Percentiles rank a stretch among this genome's conserved stretches.
Evolutionary conservation across 2,113 vertebrate species (phyloP).

Genomic region (Sardina pilchardus): DNA sequence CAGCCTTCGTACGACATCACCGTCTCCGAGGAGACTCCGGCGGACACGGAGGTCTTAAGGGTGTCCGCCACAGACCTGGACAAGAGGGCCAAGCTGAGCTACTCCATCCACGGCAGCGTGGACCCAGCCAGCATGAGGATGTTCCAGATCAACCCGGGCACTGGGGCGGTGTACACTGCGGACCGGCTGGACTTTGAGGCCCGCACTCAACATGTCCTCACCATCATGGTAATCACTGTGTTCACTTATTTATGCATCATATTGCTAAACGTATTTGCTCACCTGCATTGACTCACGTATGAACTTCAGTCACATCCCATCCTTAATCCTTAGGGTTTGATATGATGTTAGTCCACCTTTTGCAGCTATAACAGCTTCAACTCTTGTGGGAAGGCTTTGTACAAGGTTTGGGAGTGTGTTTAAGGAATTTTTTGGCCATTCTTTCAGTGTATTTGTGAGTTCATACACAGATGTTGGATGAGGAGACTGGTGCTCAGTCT

Average conservation of each 20-base stretch:
- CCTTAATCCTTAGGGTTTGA: too few relatives aligned
- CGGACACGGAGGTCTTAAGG: slow-evolving; percentile 85
- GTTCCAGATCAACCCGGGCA: slow-evolving; percentile 87
- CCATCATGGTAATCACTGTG: slow-evolving; percentile 84
- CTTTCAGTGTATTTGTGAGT: too few relatives aligned
- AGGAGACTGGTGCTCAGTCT: too few relatives aligned
- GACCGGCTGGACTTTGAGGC: slow-evolving; percentile 90
- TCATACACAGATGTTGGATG: too few relatives aligned
- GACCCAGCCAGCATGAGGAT: slow-evolving; percentile 86
- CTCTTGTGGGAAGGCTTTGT: too few relatives aligned
- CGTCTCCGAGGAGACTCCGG: slow-evolving; percentile 85
- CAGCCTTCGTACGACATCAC: slow-evolving; percentile 84
- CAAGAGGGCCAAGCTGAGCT: slow-evolving; percentile 87
- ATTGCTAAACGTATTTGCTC: too few relatives aligned
- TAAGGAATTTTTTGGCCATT: too few relatives aligned
- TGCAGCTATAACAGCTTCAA: too few relatives aligned
- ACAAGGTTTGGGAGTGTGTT: too few relatives aligned
- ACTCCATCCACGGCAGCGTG: slow-evolving; percentile 89
- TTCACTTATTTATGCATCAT: not conserved
- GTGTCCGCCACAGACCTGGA: slow-evolving; percentile 87
- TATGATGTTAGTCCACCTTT: too few relatives aligned
- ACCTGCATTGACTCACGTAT: too few relatives aligned
- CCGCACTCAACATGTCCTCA: slow-evolving; percentile 90
- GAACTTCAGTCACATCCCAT: too few relatives aligned
- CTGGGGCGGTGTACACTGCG: slow-evolving; percentile 83